Evolutionary conservation across 2,888 invertebrate genomes (phyloP), one percentile per base, ranked within the genome.

Genomic region (Philhelius pedissequus): DNA sequence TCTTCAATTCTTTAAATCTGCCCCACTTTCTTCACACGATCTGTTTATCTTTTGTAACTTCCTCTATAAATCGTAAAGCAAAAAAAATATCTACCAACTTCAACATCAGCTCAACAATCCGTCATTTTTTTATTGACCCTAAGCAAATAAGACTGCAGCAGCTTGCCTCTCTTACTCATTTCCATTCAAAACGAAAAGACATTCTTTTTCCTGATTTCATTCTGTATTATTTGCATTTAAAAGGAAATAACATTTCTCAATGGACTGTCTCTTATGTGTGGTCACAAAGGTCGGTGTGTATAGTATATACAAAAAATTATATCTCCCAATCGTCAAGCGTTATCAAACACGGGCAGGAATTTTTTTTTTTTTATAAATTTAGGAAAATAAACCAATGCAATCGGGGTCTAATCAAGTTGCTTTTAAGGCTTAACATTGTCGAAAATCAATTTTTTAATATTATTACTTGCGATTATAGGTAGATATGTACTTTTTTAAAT

Each of bases 261-360:
- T 64, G 64, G 64, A 64, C 64, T 64, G 64, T 64, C 64, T 32
- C 64, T 64, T 20, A 56, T 30, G 48, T 64, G 64, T 48, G 64
- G 64, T 64, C 64, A 64, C 9, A 48, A 20, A 64, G 64, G 64
- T 64, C 64, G 48, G 20, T 22, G 48, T 32, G 15, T 64, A 43
- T 62, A 13, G 27, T 43, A 43, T n/a, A n/a, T n/a, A n/a, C n/a
- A n/a, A n/a, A n/a, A n/a, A n/a, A n/a, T n/a, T n/a, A n/a, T n/a
- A n/a, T 62, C 43, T 11, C 18, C 4, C 20, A 35, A 9, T 32
- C 43, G 43, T 30, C 32, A 30, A n/a, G n/a, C 32, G 32, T 64
- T 64, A 64, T 64, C 64, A 48, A 32, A 64, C 64, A 64, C 48
- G 48, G 64, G 64, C 64, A 48, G 64, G 4, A 20, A 27, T 45